Conservation (phyloP, 2,797 vertebrate species). For the Danio choprae region DNA sequence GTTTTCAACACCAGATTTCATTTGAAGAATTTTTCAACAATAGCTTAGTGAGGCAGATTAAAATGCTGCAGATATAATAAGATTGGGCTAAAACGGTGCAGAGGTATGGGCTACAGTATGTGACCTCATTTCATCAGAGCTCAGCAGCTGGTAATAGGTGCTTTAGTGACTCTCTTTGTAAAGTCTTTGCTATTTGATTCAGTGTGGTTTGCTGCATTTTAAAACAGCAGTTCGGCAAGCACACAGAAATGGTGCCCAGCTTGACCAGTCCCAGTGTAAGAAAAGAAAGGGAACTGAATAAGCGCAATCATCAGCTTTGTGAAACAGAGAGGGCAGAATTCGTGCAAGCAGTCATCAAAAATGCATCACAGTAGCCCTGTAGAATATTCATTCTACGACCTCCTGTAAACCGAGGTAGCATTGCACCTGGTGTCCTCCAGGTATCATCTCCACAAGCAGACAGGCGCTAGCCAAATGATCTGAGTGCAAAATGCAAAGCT, state of each 20-base stretch:
- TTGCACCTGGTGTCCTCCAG: constrained; percentile 42
- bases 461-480: constrained; percentile 2
- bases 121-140: constrained; percentile 45
- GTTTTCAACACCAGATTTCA: constrained; percentile 27
- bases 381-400: constrained; percentile 54
- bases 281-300: constrained; percentile 31
- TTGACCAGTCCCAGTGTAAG: constrained; percentile 10
- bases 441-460: constrained; percentile 34
- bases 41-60: constrained; percentile 33
- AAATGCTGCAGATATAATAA: constrained; percentile 44
- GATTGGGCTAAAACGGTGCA: constrained; percentile 29
- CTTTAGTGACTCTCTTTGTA: constrained; percentile 7
- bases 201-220: neutral
- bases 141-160: constrained; percentile 32
- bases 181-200: constrained; percentile 1
- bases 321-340: constrained; percentile 52
- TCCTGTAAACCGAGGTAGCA: constrained; percentile 45
- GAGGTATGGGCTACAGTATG: constrained; percentile 10
- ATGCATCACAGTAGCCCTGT: constrained; percentile 49
- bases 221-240: neutral
- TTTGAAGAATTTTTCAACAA: constrained; percentile 7
- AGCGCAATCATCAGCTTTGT: constrained; percentile 35
- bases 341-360: constrained; percentile 51
- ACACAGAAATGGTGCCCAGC: neutral
- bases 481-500: constrained; percentile 15